phyloP scores from a whole-genome alignment of 2,113 vertebrate species.

The Microtus ochrogaster region DNA sequence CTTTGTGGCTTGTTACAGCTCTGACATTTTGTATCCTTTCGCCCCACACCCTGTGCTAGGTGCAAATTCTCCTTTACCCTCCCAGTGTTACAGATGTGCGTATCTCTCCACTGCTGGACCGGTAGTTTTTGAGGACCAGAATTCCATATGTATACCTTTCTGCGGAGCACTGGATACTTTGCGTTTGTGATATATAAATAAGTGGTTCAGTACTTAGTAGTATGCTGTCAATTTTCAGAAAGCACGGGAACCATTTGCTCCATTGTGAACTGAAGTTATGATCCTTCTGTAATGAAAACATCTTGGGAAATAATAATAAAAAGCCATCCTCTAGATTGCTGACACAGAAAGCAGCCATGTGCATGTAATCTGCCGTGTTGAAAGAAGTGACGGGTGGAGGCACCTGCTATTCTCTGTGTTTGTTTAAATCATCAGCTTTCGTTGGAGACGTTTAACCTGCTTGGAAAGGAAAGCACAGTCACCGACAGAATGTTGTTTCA shows the following conservation, averaged over 20 bases:
- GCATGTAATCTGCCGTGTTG: neutral
- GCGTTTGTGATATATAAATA: neutral
- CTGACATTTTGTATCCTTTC: neutral
- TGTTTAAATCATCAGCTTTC: neutral
- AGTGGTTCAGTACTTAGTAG: neutral
- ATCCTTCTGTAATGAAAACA: slow-evolving; percentile 1
- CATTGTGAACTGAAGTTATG: neutral
- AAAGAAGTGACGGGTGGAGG: neutral
- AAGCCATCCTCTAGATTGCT: neutral
- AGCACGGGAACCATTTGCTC: neutral
- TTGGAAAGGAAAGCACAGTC: neutral
- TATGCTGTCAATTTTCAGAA: neutral
- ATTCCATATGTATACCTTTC: neutral
- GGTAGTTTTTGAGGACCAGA: neutral
- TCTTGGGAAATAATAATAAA: neutral
- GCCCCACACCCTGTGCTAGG: neutral
- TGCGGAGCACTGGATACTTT: neutral
- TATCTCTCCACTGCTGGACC: neutral
- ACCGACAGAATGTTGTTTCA: neutral
- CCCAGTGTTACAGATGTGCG: neutral
- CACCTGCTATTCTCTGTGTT: neutral
- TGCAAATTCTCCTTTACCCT: neutral
- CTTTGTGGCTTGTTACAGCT: slow-evolving; percentile 3
- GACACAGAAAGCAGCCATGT: neutral
- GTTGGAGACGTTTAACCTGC: neutral